A percentile compares a stretch with the other conserved stretches of the same genome.
Evolutionary conservation across 2,888 invertebrate species (phyloP).

Genomic region (Pterostichus niger): DNA sequence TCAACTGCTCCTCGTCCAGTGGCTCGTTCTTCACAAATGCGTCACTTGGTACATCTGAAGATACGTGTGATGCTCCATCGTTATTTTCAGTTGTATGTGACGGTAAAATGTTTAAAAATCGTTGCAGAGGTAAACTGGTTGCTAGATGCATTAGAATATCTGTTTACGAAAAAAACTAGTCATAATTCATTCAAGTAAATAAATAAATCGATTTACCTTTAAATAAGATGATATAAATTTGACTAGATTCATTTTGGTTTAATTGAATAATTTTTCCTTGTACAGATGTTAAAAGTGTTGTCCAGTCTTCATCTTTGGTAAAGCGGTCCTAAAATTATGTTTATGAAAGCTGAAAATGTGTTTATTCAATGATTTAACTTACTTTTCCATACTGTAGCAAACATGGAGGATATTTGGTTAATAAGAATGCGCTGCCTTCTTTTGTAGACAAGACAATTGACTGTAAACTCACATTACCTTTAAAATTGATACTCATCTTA

Average conservation of each 20-base stretch:
- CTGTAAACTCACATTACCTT: constrained; percentile 79
- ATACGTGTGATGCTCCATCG: neutral
- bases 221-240: constrained; percentile 74
- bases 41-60: neutral
- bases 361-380: constrained; percentile 65
- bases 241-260: constrained; percentile 72
- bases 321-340: constrained; percentile 75
- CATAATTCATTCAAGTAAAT: constrained; percentile 22
- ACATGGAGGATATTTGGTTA: constrained; percentile 82
- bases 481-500: constrained; percentile 78
- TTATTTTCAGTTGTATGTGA: constrained; percentile 71
- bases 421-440: constrained; percentile 79
- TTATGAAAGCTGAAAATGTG: neutral
- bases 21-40: neutral
- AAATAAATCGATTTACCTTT: constrained; percentile 72
- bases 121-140: constrained; percentile 76
- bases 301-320: constrained; percentile 76
- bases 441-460: constrained; percentile 78
- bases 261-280: constrained; percentile 75
- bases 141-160: constrained; percentile 77
- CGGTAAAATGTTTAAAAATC: constrained; percentile 76
- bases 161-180: constrained; percentile 68
- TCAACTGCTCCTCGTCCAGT: constrained; percentile 6
- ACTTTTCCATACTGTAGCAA: constrained; percentile 84
- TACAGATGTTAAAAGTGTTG: constrained; percentile 75